Base-by-base conservation (phyloP, 2,888 invertebrate genomes). In the Galerucella pusilla region DNA sequence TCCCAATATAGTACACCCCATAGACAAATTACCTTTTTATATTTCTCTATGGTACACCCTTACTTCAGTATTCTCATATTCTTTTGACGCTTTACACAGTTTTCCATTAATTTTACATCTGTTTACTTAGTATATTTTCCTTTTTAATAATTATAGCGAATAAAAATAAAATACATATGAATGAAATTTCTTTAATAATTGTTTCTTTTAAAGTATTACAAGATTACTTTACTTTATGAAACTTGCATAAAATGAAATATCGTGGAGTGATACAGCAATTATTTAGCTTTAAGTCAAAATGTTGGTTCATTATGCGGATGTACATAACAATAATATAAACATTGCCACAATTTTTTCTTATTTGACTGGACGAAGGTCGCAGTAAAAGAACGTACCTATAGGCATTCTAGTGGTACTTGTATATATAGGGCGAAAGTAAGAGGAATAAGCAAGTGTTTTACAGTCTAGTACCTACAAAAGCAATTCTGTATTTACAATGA, bases 271-370 rank as follows among this genome's bases (percentile, higher is more conserved):
- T 16, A 9, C 14, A 14, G 54, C 16, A 54, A 16, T 16, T 54
- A 16, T 54, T 16, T 16, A 16, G 2, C n/a, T n/a, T 9, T 9
- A n/a, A 54, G 6, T 14, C 25, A 59, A 59, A 25, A 59, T 12
- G 25, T 59, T 12, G 11, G 2, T 12, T 20, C 35, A 35, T 14
- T 35, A 61, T 61, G 61, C 61, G 61, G 61, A 61, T 61, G 35
- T 61, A 54, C 54, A 2, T n/a, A 35, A 61, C 61, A 61, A 14
- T 61, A 61, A 61, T 28, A 28, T 35, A 14, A 35, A 28, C 28
- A 35, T 61, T 61, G 61, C 4, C 61, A 61, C 61, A 61, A 20
- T 61, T 61, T 61, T 61, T 61, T 54, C 54, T 11, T 35, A 35
- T 14, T 61, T 61, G 35, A 61, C 12, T 61, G 25, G 35, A 61